A percentile compares a stretch with the other conserved stretches of the same genome.
These are phyloP conservation scores for Champsocephalus gunnari DNA, from an alignment of 2,797 vertebrate species.

Conservation along the genomic window DNA sequence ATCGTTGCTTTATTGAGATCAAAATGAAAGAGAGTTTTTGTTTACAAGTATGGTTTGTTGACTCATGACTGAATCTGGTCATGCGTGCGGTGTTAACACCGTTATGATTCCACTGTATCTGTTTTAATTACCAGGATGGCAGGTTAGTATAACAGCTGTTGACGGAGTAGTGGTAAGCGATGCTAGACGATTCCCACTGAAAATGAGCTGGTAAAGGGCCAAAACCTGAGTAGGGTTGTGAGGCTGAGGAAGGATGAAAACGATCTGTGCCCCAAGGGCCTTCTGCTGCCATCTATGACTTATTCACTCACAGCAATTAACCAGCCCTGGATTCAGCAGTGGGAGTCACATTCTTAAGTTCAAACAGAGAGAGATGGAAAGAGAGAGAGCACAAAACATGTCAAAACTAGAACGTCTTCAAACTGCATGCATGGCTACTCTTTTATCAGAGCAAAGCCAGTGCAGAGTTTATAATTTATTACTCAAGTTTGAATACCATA, in stretches of 20 bases:
- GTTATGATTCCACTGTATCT: conserved; percentile 43
- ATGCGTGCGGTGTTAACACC: conserved; percentile 24
- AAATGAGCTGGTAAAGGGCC: conserved; percentile 67
- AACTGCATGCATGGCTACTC: conserved; percentile 23
- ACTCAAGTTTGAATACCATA: background rate
- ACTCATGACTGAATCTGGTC: conserved; percentile 34
- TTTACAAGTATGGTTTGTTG: conserved; percentile 8
- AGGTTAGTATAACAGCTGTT: conserved; percentile 63
- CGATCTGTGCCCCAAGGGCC: conserved; percentile 71
- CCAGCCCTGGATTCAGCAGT: conserved; percentile 59
- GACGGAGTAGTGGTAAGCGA: conserved; percentile 55
- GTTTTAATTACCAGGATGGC: conserved; percentile 55
- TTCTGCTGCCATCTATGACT: conserved; percentile 73
- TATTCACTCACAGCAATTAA: conserved; percentile 82
- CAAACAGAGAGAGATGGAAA: conserved; percentile 26
- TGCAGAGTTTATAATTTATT: conserved; percentile 28
- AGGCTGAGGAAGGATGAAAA: conserved; percentile 74
- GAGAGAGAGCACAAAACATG: conserved; percentile 52
- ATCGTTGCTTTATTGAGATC: background rate
- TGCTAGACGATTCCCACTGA: conserved; percentile 54
- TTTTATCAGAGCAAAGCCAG: conserved; percentile 21
- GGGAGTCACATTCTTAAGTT: conserved; percentile 76
- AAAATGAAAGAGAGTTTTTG: conserved; percentile 16
- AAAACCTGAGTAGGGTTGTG: conserved; percentile 70
- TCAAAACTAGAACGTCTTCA: conserved; percentile 71